Evolutionary conservation across 2,113 vertebrate genomes (phyloP).

Genomic region (Hippoglossus stenolepis): DNA sequence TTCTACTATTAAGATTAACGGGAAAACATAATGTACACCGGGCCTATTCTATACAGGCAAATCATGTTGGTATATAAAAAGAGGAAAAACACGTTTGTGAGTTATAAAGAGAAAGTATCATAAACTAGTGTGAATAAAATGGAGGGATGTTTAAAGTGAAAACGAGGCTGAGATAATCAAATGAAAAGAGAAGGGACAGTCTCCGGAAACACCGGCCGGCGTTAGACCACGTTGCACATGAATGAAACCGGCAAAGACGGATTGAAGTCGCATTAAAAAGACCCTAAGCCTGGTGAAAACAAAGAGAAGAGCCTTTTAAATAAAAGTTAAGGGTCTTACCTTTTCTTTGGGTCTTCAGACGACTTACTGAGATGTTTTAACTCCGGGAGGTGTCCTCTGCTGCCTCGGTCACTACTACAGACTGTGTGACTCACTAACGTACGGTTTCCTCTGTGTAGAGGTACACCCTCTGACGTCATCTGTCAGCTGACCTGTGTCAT

Average conservation of each 20-base stretch:
- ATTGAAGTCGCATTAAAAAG: not conserved
- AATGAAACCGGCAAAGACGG: not conserved
- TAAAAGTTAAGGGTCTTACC: constrained; percentile 22
- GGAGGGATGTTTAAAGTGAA: not conserved
- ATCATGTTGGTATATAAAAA: not conserved
- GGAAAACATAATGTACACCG: not conserved
- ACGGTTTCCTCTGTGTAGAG: constrained; percentile 7
- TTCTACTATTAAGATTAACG: not conserved
- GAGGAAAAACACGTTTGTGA: not conserved
- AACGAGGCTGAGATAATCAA: not conserved
- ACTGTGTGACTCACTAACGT: not conserved
- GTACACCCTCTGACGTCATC: constrained; percentile 53
- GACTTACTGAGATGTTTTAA: not conserved
- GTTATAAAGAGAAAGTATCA: not conserved
- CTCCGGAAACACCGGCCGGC: constrained; percentile 3
- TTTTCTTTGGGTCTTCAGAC: not conserved
- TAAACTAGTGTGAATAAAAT: not conserved
- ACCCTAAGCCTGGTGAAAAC: accelerated
- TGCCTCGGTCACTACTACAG: not conserved
- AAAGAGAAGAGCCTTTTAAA: accelerated
- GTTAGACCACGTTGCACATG: constrained; percentile 34
- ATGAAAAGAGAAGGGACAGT: not conserved
- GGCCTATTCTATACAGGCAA: not conserved
- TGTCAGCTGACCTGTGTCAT: constrained; percentile 62
- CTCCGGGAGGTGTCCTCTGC: not conserved